Conservation (phyloP, 92 coral and sea anemone species). For the Epizoanthus rinbou region DNA sequence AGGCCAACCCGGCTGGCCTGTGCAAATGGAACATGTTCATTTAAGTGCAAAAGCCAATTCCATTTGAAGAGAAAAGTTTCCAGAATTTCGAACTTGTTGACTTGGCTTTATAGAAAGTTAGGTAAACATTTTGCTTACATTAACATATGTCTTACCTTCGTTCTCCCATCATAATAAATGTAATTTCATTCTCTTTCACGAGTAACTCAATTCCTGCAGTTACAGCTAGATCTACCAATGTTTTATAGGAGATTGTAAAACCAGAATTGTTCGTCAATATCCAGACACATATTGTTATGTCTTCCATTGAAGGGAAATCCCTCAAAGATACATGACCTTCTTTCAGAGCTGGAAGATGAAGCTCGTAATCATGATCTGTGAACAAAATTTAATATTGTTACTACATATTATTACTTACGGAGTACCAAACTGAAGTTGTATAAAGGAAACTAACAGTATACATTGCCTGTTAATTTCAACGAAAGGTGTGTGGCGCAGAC, state of each 20-base stretch:
- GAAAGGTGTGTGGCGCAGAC: no score
- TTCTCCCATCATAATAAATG: not conserved
- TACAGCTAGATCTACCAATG: not conserved
- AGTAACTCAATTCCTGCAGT: not conserved
- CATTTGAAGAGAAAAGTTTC: no score
- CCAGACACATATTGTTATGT: constrained; percentile 7
- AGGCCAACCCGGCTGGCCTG: no score
- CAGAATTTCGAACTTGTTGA: no score
- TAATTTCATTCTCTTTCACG: not conserved
- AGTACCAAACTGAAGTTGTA: not conserved
- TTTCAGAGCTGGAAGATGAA: not conserved
- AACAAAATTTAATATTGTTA: not conserved
- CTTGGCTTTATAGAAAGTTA: no score
- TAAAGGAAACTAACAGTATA: no score
- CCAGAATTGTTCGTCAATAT: not conserved
- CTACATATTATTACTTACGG: not conserved
- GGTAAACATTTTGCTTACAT: no score
- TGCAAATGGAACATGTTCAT: no score
- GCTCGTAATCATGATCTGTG: constrained; percentile 5
- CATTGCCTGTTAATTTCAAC: no score
- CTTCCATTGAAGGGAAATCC: not conserved
- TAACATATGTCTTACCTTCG: not conserved
- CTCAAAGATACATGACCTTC: not conserved
- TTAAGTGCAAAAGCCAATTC: no score
- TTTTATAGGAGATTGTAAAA: not conserved